Conservation (phyloP, 2,888 invertebrate genomes). For the Ormyrus rosae region DNA sequence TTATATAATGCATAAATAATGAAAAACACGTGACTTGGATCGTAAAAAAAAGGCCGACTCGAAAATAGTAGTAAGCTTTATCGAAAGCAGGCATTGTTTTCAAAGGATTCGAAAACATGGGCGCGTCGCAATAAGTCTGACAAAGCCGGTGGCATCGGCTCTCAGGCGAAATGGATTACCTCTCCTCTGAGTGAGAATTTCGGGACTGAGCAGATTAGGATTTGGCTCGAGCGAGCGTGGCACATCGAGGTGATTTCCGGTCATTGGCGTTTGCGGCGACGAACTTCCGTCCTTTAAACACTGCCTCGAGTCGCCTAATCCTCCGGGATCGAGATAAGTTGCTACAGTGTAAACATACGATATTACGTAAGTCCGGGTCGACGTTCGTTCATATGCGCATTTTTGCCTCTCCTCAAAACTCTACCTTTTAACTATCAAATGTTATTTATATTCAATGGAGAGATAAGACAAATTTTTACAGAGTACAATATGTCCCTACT, state of each 20-base stretch:
- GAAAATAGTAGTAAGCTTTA: too few species aligned
- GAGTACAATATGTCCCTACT: too few species aligned
- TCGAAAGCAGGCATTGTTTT: too few species aligned
- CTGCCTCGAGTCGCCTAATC: slow-evolving; percentile 81
- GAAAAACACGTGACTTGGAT: too few species aligned
- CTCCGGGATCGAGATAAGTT: slow-evolving; percentile 77
- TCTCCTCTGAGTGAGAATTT: slow-evolving; percentile 83
- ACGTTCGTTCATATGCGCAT: too few species aligned
- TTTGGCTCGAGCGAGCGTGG: slow-evolving; percentile 84
- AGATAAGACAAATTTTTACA: too few species aligned
- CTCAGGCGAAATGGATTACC: slow-evolving; percentile 71
- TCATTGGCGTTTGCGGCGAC: slow-evolving; percentile 76
- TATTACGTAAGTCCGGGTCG: slow-evolving; percentile 12
- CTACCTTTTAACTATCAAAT: too few species aligned
- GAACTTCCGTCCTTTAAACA: slow-evolving; percentile 81
- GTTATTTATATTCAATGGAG: too few species aligned
- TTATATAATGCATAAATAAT: too few species aligned
- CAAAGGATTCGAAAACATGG: too few species aligned
- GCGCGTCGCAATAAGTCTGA: slow-evolving; percentile 46
- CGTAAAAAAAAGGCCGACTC: too few species aligned
- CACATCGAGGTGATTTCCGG: slow-evolving; percentile 88
- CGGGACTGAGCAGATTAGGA: slow-evolving; percentile 90
- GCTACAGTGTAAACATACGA: slow-evolving; percentile 72
- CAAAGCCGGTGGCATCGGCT: slow-evolving; percentile 25
- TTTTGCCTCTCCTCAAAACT: too few species aligned